Evolutionary conservation across 2,113 vertebrate genomes (phyloP), one percentile per base, ranked within the genome.

Genomic region (Chaenogobius annularis): DNA sequence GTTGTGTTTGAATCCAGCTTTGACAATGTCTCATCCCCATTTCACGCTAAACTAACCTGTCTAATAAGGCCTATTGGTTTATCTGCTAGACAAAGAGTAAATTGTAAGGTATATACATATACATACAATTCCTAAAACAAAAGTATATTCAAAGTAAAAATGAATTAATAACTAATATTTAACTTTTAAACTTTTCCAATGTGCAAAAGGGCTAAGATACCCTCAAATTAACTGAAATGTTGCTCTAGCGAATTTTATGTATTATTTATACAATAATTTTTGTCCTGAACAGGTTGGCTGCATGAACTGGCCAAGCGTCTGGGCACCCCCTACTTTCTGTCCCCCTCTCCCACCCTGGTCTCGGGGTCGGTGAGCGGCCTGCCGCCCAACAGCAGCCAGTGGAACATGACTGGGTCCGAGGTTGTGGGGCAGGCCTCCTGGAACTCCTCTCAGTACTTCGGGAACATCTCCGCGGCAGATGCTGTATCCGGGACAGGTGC

Each of bases 241-340:
- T 65, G 55, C 31, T 64, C 9, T 68, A 35, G 63, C 10, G 70
- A 44, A 68, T 31, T 31, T 31, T 31, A 31, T 31, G 4, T 31
- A 31, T 31, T 31, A 31, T 31, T 31, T 31, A 31, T 31, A 31
- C 1, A 20, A 15, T 44, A 9, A 22, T 62, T 50, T 52, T 20
- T 20, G 3, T 66, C 63, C 72, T 62, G 69, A 23, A 64, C 76
- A 95, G 94, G 94, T 66, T 95, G 94, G 94, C 90, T 95, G 56
- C 89, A 94, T 72, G 94, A 95, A 75, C 80, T 95, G 64, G 94
- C 90, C 10, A 95, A 94, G 81, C 90, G 94, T 9, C 87, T 95
- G 67, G 94, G 89, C 15, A 90, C 90, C 1, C 94, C 94, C 0
- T 95, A 94, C 85, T 80, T 90, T 73, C 84, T 85, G 26, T 23